Evolutionary conservation across 2,888 invertebrate genomes (phyloP).

Genomic region (Blera fallax): DNA sequence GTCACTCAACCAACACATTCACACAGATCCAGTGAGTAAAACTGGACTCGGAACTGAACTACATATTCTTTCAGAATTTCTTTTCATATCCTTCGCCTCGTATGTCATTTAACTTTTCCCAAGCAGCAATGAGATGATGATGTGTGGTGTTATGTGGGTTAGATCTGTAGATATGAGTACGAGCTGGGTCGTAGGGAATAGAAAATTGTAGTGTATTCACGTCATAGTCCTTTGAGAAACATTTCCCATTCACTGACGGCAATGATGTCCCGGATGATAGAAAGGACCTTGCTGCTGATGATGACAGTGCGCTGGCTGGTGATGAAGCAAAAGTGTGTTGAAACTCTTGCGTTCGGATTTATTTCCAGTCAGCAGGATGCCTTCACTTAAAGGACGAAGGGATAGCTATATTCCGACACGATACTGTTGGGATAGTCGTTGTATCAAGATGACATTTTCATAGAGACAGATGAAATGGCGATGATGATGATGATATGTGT

Average conservation of each 20-base stretch:
- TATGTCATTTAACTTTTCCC: conserved; percentile 51
- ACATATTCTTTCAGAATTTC: conserved; percentile 36
- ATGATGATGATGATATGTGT: neutral
- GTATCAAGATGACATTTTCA: conserved; percentile 29
- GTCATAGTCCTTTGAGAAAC: conserved; percentile 41
- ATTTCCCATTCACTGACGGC: conserved; percentile 50
- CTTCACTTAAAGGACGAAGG: neutral
- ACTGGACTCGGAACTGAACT: conserved; percentile 44
- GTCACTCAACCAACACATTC: conserved; percentile 28
- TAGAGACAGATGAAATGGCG: neutral
- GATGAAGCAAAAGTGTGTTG: conserved; percentile 43
- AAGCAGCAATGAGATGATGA: conserved; percentile 48
- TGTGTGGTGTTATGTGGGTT: conserved; percentile 15
- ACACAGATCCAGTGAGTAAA: conserved; percentile 14
- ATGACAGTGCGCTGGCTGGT: conserved; percentile 32
- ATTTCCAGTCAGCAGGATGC: conserved; percentile 41
- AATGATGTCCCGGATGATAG: conserved; percentile 43
- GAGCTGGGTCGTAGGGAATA: neutral
- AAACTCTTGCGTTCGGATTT: conserved; percentile 45
- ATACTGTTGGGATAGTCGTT: conserved; percentile 2
- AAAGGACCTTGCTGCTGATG: conserved; percentile 34
- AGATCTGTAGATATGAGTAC: neutral
- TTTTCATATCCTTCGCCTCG: conserved; percentile 45
- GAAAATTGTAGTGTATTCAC: conserved; percentile 29
- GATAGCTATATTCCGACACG: neutral